A percentile compares a stretch with the other conserved stretches of the same genome.
These are phyloP conservation scores for Uropsilus gracilis DNA, from an alignment of 2,113 vertebrate species.

Conservation along the genomic window DNA sequence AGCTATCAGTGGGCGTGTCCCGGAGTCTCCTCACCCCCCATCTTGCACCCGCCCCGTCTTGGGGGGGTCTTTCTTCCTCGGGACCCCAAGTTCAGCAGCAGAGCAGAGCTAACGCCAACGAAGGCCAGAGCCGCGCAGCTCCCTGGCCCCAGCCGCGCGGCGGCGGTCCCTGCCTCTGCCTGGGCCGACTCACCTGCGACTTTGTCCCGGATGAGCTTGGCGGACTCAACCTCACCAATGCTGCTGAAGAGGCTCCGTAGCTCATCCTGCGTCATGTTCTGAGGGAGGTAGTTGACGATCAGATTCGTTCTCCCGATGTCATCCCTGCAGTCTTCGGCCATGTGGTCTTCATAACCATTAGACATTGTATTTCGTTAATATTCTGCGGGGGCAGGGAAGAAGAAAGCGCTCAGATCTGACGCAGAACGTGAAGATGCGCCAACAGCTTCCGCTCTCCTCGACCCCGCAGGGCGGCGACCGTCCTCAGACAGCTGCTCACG, in stretches of 20 bases:
- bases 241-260: constrained; percentile 98
- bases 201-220: constrained; percentile 99
- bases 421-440: too few species aligned
- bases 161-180: too few species aligned
- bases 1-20: background rate
- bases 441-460: too few species aligned
- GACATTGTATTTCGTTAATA: constrained; percentile 93
- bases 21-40: background rate
- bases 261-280: constrained; percentile 99
- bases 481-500: too few species aligned
- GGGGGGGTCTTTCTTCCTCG: background rate
- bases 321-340: constrained; percentile 96
- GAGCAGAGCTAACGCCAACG: too few species aligned
- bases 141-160: too few species aligned
- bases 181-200: constrained; percentile 91
- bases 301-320: constrained; percentile 95
- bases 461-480: too few species aligned
- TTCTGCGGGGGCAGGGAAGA: constrained; percentile 85
- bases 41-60: background rate
- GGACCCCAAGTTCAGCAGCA: background rate
- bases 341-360: constrained; percentile 99
- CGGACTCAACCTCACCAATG: constrained; percentile 97
- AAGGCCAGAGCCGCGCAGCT: too few species aligned
- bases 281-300: constrained; percentile 99
- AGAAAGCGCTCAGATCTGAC: background rate